phyloP scores from a whole-genome alignment of 2,113 vertebrate species.

The Nannospalax galili region DNA sequence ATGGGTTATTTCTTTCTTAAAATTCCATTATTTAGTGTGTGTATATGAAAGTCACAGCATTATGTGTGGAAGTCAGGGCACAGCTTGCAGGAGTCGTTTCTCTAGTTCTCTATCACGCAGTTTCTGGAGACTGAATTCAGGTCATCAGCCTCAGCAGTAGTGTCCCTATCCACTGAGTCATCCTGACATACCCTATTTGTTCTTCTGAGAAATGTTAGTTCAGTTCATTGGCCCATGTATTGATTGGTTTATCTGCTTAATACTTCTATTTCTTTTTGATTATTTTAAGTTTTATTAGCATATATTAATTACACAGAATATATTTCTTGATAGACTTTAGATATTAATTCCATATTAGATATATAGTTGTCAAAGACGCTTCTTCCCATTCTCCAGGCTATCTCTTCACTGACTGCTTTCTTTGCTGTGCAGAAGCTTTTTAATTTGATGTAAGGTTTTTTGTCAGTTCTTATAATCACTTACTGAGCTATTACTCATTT shows the following conservation, averaged over 20 bases:
- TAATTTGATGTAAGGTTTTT: not conserved
- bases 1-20: no score
- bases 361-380: not conserved
- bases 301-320: not conserved
- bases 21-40: not conserved
- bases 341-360: not conserved
- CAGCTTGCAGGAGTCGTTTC: not conserved
- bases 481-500: not conserved
- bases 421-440: not conserved
- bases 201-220: not conserved
- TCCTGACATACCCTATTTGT: not conserved
- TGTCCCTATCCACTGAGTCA: no score
- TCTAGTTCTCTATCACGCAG: not conserved
- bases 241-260: not conserved
- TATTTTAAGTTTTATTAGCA: not conserved
- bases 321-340: not conserved
- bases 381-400: not conserved
- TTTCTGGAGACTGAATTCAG: not conserved
- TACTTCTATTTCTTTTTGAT: not conserved
- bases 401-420: not conserved
- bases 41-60: not conserved
- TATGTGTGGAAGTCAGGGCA: not conserved
- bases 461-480: not conserved
- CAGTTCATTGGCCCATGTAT: no score
- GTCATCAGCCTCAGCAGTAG: not conserved